These are phyloP conservation scores for Pseudochirops cupreus DNA, from an alignment of 2,797 vertebrate species.

Conservation along the genomic window DNA sequence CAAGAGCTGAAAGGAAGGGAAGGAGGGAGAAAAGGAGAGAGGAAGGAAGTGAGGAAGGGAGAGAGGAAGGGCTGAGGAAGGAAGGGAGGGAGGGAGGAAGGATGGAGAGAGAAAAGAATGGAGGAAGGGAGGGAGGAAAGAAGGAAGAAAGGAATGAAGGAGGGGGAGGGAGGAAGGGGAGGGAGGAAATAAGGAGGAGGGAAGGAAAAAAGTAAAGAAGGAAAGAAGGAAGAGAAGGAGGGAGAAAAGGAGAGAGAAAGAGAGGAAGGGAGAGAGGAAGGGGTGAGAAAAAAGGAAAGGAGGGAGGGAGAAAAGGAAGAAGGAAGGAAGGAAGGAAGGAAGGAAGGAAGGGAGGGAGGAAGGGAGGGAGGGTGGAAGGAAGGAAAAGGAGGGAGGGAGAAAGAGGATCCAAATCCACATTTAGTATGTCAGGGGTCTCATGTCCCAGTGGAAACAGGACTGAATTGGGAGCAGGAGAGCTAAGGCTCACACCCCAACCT, in stretches of 20 bases:
- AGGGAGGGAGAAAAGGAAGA: not conserved
- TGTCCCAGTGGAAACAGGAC: not conserved
- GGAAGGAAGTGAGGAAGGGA: not conserved
- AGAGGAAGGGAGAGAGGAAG: not conserved
- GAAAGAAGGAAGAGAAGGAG: not conserved
- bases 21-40: not conserved
- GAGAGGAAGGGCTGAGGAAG: no score
- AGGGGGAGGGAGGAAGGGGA: not conserved
- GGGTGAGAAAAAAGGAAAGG: no score
- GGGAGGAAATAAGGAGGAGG: no score
- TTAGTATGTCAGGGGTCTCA: not conserved
- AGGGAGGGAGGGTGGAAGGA: not conserved
- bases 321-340: not conserved
- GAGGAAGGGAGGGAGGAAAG: no score
- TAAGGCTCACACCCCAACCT: not conserved
- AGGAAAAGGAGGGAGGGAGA: not conserved
- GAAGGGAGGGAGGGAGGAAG: not conserved
- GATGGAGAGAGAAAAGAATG: no score
- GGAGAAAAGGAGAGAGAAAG: not conserved
- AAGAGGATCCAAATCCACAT: not conserved
- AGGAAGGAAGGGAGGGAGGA: not conserved
- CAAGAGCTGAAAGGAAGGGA: not conserved
- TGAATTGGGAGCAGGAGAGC: not conserved
- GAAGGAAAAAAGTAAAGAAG: no score
- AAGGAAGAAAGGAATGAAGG: not conserved